Evolutionary conservation across 64 coral and sea anemone species (phyloP), one percentile per base, ranked within the genome.

Genomic region (Pachyseris speciosa): DNA sequence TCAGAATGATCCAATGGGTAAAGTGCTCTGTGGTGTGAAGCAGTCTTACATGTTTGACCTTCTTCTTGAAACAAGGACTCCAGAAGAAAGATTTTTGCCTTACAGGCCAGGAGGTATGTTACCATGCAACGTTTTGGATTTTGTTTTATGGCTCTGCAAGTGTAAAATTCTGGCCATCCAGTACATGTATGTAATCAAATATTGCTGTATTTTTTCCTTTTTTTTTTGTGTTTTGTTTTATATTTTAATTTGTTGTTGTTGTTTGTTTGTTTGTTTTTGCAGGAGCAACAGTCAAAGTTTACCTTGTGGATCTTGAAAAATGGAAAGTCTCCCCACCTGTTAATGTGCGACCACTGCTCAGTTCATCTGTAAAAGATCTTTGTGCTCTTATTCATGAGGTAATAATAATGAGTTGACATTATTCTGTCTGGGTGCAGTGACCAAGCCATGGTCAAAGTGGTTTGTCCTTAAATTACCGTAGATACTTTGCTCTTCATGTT

Each of bases 41-140:
- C 76, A 79, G 41, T 85, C 96, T 0, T 98, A 98, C 69, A 89
- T 92, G 59, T 95, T 98, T 79, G 96, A 98, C 64, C 86, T 98
- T 37, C 53, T 98, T 31, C 65, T 98, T n/a, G 96, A 98, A 75
- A 98, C 92, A n/a, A 92, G 85, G 86, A 32, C 71, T 52, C 36
- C 76, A 27, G 51, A 93, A 19, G 89, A 86, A 30, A 59, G 64
- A 63, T 98, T 98, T 42, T 53, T 48, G 7, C 51, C 71, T 0
- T 98, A 98, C 50, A 91, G 84, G 27, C 84, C 93, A 19, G 96
- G 96, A 81, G 96, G 96, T 98, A 85, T 84, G 40, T n/a, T 39
- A 34, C 29, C 2, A 1, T 11, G 0, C 0, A 29, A 57, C 22
- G 12, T 17, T 74, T 4, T 17, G 12, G 15, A 6, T 50, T 2